Conservation (phyloP, 2,888 invertebrate genomes). For the Schrankia costaestrigalis region DNA sequence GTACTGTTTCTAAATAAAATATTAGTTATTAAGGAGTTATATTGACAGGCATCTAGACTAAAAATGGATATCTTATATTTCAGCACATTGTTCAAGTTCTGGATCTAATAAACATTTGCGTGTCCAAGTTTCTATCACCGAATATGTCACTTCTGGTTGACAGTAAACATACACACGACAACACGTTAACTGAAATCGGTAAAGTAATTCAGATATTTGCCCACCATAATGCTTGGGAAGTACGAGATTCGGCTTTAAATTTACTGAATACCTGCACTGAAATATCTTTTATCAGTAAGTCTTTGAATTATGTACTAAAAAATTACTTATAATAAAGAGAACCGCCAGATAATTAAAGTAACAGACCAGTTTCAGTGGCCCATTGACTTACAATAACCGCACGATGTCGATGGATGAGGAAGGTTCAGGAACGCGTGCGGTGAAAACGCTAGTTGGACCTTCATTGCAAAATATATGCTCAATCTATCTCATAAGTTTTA, state of each 20-base stretch:
- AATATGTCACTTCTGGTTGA: conserved; percentile 86
- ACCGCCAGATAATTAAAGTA: too few relatives aligned
- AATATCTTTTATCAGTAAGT: conserved; percentile 84
- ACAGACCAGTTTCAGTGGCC: too few relatives aligned
- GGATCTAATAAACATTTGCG: conserved; percentile 83
- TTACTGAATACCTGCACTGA: conserved; percentile 82
- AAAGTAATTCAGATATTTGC: conserved; percentile 81
- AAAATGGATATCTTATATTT: conserved; percentile 15
- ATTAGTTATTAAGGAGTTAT: neutral
- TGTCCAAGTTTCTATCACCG: conserved; percentile 85
- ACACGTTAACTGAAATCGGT: conserved; percentile 80
- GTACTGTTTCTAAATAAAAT: conserved; percentile 2
- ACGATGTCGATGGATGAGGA: too few relatives aligned
- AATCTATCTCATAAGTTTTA: too few relatives aligned
- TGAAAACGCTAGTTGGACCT: too few relatives aligned
- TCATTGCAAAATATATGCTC: too few relatives aligned
- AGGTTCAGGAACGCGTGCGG: too few relatives aligned
- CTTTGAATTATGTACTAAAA: neutral
- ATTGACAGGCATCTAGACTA: neutral
- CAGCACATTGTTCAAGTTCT: conserved; percentile 84
- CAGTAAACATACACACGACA: conserved; percentile 79
- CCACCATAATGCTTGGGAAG: conserved; percentile 85
- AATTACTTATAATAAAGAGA: too few relatives aligned
- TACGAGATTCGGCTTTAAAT: conserved; percentile 85
- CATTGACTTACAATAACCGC: too few relatives aligned